Percentiles rank a stretch among this genome's conserved stretches.
These are phyloP conservation scores for Callimorpha dominula DNA, from an alignment of 2,888 invertebrate genomes.

Conservation along the genomic window DNA sequence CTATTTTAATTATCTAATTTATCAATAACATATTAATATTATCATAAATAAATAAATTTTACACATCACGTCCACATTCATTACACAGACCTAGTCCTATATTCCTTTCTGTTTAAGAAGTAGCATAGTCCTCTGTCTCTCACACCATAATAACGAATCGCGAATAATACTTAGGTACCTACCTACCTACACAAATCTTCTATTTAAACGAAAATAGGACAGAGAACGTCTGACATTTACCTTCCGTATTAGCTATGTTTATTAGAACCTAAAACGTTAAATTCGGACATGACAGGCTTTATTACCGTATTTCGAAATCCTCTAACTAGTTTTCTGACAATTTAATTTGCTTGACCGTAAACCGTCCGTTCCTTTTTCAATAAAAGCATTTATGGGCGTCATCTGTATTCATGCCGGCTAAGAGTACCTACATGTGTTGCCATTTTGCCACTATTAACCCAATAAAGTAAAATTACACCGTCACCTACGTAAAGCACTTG, in stretches of 20 bases:
- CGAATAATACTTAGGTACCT: not conserved
- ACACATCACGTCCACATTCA: too few relatives aligned
- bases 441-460: conserved; percentile 65
- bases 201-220: not conserved
- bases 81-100: too few relatives aligned
- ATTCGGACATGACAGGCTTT: conserved; percentile 22
- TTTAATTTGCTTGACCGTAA: conserved; percentile 8
- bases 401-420: conserved; percentile 66
- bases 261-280: conserved; percentile 29
- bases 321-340: conserved; percentile 2
- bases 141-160: too few relatives aligned
- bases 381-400: conserved; percentile 49
- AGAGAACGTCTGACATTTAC: not conserved
- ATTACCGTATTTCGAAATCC: conserved; percentile 5
- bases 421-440: conserved; percentile 61
- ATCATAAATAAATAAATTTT: too few relatives aligned
- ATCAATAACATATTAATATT: too few relatives aligned
- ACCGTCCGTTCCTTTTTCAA: conserved; percentile 46
- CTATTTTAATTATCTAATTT: too few relatives aligned
- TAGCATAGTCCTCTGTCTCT: too few relatives aligned
- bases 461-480: conserved; percentile 67
- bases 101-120: too few relatives aligned
- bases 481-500: conserved; percentile 54
- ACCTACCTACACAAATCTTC: too few relatives aligned
- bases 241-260: not conserved